Base-by-base conservation (phyloP, 2,797 vertebrate genomes). In the Anguilla marmorata region DNA sequence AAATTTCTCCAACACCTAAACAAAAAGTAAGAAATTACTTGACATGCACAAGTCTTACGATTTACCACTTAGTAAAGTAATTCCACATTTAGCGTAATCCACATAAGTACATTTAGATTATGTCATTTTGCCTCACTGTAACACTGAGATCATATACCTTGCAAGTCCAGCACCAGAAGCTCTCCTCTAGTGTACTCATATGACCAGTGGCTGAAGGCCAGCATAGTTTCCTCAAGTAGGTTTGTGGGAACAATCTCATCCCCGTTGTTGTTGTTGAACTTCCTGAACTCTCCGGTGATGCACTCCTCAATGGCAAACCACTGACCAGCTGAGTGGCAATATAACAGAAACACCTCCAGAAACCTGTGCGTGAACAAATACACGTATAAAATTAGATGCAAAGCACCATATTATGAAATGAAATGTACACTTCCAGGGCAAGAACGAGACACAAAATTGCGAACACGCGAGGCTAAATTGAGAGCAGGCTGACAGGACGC, bases 201-300 rank as follows among this genome's bases (percentile, higher is more conserved):
- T 0, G 97, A 98, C 98, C 98, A 99, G 91, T 99, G 98, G 94
- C 98, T 99, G 93, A 99, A 99, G 90, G 98, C 98, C 91, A 99
- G 94, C 98, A 99, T 99, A 91, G 98, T 98, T 90, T 99, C 98
- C 93, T 99, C 98, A 89, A 99, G 94, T 87, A 98, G 97, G 92
- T 98, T 99, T 72, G 97, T 98, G 89, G 98, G 98, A 87, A 98
- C 97, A 79, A 98, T 99, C 91, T 99, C 98, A 84, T 99, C 98
- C n/a, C 98, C 98, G 0, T 99, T 99, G 93, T 99, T 99, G 92
- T 99, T 99, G 91, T 99, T 99, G 21, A 99, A 99, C 95, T 99
- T 99, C 89, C 98, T 95, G 92, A 99, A 99, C 93, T 99, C 98
- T 66, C 98, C 98, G 0, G 98, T 98, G 95, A 99, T 99, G 91